A percentile compares a stretch with the other conserved stretches of the same genome.
phyloP scores from a whole-genome alignment of 2,797 vertebrate species.

The Selene dorsalis region DNA sequence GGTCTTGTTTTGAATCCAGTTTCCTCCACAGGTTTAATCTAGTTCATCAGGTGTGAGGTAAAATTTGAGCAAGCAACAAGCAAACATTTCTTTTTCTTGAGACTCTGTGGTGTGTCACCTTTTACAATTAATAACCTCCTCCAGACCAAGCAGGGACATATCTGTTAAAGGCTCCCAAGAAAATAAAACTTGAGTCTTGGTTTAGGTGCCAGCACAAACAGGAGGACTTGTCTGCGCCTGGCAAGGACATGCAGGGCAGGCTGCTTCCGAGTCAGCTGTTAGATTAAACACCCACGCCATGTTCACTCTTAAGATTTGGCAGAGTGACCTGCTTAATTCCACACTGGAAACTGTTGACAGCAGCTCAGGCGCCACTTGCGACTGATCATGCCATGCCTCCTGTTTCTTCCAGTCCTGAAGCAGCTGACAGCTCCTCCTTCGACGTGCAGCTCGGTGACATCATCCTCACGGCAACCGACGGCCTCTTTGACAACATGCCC shows the following conservation, averaged over 20 bases:
- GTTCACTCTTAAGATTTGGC: conserved; percentile 39
- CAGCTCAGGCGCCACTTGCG: conserved; percentile 26
- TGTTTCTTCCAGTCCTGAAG: conserved; percentile 88
- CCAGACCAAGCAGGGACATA: conserved; percentile 11
- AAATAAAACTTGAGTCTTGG: conserved; percentile 47
- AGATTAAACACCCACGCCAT: conserved; percentile 40
- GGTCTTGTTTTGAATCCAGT: conserved; percentile 6
- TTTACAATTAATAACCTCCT: conserved; percentile 22
- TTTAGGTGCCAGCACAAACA: conserved; percentile 30
- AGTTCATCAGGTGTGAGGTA: conserved; percentile 3
- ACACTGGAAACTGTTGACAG: conserved; percentile 30
- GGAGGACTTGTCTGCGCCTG: conserved; percentile 29
- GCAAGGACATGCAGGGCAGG: conserved; percentile 16
- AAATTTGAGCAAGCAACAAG: neutral
- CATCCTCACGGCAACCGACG: conserved; percentile 96
- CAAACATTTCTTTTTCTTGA: neutral
- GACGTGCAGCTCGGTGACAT: conserved; percentile 98
- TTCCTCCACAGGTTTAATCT: neutral
- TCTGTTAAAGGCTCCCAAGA: conserved; percentile 34
- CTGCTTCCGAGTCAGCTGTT: conserved; percentile 35
- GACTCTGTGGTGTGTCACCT: neutral
- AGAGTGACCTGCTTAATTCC: conserved; percentile 37
- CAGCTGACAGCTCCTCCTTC: conserved; percentile 96
- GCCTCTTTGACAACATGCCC: conserved; percentile 99
- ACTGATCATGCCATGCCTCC: conserved; percentile 18